Base-by-base conservation (phyloP, 2,888 invertebrate species). In the Maniola hyperantus region DNA sequence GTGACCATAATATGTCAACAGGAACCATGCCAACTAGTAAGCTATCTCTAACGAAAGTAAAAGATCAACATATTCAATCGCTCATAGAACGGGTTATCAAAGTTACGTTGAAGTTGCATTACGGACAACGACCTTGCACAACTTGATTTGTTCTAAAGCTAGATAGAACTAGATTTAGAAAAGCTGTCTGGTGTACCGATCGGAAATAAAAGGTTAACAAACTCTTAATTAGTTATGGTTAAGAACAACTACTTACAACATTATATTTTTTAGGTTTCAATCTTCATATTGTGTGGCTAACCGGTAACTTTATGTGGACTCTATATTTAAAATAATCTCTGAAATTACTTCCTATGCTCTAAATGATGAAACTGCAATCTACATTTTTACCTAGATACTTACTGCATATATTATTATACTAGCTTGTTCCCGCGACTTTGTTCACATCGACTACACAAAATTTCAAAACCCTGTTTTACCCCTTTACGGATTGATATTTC, bases 61-160 rank as follows among this genome's bases (percentile, higher is more conserved):
- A 60, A 59, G 18, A 65, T 55, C 64, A 55, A 59, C 59, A 61
- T 51, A 36, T 61, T 18, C 50, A 62, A 50, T 50, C 46, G 54
- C 39, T 62, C 55, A 62, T 55, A 11, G 42, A 66, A 66, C 66
- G 39, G 39, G 66, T 66, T 66, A 62, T 57, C 36, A 61, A n/a
- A 46, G 59, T 60, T 51, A 36, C 57, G 55, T 62, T 53, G 50
- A 51, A 55, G 62, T 61, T 61, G 64, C 69, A 66, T 57, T 66
- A 69, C 69, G 69, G 66, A 58, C 60, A 58, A 69, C 69, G 64
- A 66, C 69, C 69, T 69, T 69, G 69, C 51, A 20, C 42, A 53
- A 69, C 69, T 60, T 60, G 69, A 66, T 66, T 44, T 51, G 61
- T 39, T 18, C 11, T 51, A 50, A 36, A 50, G 13, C 61, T 66